Percentiles rank a stretch among this genome's conserved stretches.
These are phyloP conservation scores for Charina bottae DNA, from an alignment of 2,113 vertebrate genomes.

Conservation along the genomic window DNA sequence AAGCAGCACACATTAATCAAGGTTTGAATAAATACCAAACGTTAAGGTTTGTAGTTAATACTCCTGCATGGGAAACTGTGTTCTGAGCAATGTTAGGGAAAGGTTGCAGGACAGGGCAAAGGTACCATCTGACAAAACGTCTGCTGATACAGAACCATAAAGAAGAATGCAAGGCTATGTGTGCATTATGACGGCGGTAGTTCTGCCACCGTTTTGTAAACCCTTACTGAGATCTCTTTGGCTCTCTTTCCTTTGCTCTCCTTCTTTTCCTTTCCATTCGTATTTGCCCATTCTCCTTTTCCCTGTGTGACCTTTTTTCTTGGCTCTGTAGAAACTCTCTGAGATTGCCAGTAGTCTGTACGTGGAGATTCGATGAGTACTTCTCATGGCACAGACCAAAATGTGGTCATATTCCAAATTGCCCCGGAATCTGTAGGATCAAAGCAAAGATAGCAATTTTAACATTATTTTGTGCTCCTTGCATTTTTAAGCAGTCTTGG, in stretches of 20 bases:
- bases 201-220: background rate
- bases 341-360: slow-evolving; percentile 76
- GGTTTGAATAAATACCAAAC: background rate
- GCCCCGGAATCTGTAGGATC: slow-evolving; percentile 78
- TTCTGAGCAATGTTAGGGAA: background rate
- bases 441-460: slow-evolving; percentile 47
- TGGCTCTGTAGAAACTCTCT: slow-evolving; percentile 48
- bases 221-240: slow-evolving; percentile 54
- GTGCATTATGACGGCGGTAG: background rate
- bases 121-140: background rate
- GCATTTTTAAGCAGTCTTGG: background rate
- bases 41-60: background rate
- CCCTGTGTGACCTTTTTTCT: slow-evolving; percentile 30
- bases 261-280: slow-evolving; percentile 51
- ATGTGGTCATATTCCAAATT: slow-evolving; percentile 75
- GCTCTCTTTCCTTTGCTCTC: slow-evolving; percentile 41
- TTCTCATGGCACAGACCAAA: slow-evolving; percentile 81
- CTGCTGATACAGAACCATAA: background rate
- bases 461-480: background rate
- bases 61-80: background rate
- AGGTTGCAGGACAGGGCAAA: background rate
- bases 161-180: background rate
- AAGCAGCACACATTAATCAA: background rate
- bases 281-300: slow-evolving; percentile 49
- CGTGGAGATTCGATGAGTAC: slow-evolving; percentile 80